Evolutionary conservation across 2,113 vertebrate species (phyloP), one percentile per base, ranked within the genome.

Genomic region (Lycocorax pyrrhopterus): DNA sequence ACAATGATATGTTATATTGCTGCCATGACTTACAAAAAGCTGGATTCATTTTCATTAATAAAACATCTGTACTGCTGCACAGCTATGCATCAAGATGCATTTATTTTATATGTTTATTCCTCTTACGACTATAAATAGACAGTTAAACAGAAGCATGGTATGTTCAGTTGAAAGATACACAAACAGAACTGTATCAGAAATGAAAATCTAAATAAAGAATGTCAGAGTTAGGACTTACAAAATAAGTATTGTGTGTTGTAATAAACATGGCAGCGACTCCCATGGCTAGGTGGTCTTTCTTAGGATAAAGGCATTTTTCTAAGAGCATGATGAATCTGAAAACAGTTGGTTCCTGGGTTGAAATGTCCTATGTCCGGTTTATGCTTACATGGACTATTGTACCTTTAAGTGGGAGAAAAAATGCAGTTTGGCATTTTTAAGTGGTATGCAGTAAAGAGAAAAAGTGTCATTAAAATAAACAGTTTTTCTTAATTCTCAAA

Each of bases 11-110:
- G 94, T 98, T 98, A 98, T 98, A 98, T 98, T 98, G 97, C 97
- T 97, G 97, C 89, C 98, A 98, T 98, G 98, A 98, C 98, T 98
- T 98, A 98, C 97, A 98, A 98, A 98, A 98, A 98, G 96, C 97
- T 97, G 96, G 96, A 97, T 98, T 98, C 98, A 98, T 98, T 98
- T 98, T 98, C 98, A 98, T 98, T 98, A 98, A 98, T 98, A 98
- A 98, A 98, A 98, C 98, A 98, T 98, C 98, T 98, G 98, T 98
- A 98, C 97, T 97, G 93, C 87, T 98, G 96, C 97, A 96, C 98
- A 98, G 97, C 97, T 97, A 97, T 98, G 97, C 98, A 98, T 98
- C 96, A 96, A 96, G 96, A 98, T 98, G 96, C 97, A 97, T 98
- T 98, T 98, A 98, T 98, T 98, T 98, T 97, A 98, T 97, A 97